phyloP scores from a whole-genome alignment of 2,797 vertebrate species.

The Onychomys arenicola region DNA sequence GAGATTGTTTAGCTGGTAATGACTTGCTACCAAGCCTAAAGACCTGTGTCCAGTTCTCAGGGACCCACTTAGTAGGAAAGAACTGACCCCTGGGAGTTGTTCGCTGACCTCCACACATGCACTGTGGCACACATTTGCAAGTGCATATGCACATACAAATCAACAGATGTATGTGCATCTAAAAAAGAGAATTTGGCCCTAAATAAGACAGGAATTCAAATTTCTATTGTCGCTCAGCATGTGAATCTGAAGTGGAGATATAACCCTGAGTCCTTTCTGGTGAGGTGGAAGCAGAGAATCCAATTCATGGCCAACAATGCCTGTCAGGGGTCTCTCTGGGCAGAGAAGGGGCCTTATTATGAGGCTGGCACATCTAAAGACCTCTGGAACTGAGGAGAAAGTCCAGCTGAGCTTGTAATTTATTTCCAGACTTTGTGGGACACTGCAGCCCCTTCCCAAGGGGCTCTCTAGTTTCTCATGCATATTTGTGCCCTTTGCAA shows the following conservation, averaged over 20 bases:
- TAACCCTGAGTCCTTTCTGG: background rate
- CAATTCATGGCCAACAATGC: background rate
- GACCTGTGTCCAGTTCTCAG: background rate
- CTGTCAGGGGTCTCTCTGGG: background rate
- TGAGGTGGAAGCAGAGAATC: background rate
- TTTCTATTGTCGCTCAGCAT: background rate
- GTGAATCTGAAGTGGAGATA: background rate
- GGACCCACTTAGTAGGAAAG: background rate
- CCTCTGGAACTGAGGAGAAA: background rate
- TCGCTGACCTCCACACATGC: background rate
- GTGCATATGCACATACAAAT: background rate
- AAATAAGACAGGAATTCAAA: slow-evolving; percentile 23
- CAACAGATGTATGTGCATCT: background rate
- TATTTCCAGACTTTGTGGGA: background rate
- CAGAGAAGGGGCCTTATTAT: background rate
- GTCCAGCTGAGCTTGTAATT: background rate
- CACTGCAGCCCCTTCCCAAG: background rate
- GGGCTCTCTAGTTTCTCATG: background rate
- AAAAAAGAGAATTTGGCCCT: slow-evolving; percentile 6
- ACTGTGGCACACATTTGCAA: background rate
- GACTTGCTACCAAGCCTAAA: background rate
- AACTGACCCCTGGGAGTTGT: background rate
- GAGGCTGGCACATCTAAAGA: background rate
- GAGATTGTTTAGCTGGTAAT: background rate
- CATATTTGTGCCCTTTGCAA: background rate